phyloP scores from a whole-genome alignment of 2,888 invertebrate genomes.

The Heliconius sara region DNA sequence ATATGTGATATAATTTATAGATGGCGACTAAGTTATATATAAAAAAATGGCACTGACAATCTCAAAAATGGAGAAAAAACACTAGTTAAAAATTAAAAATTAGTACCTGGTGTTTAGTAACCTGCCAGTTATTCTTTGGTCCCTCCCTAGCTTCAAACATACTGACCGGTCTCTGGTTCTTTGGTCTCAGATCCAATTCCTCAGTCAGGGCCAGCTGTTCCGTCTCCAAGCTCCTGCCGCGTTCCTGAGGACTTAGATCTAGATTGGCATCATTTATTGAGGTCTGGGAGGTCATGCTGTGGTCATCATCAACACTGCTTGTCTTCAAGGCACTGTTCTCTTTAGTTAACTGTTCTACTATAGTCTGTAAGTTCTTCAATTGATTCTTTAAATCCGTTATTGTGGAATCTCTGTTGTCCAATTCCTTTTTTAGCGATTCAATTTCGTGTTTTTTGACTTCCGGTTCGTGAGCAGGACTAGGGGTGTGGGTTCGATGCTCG shows the following conservation, averaged over 20 bases:
- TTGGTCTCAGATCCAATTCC: constrained; percentile 78
- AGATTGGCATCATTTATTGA: constrained; percentile 68
- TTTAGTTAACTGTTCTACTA: constrained; percentile 89
- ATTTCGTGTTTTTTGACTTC: constrained; percentile 61
- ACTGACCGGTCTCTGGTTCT: constrained; percentile 90
- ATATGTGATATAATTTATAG: too few species aligned
- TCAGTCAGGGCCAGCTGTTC: constrained; percentile 72
- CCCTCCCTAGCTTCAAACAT: constrained; percentile 94
- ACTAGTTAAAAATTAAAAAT: constrained; percentile 69
- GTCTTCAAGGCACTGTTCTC: constrained; percentile 90
- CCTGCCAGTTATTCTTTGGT: constrained; percentile 84
- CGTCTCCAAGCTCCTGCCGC: constrained; percentile 76
- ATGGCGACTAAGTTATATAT: too few species aligned
- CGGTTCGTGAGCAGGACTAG: constrained; percentile 50
- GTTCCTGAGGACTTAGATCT: constrained; percentile 62
- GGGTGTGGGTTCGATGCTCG: constrained; percentile 55
- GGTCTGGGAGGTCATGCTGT: constrained; percentile 71
- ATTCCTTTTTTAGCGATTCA: constrained; percentile 78
- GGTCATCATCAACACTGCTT: constrained; percentile 75
- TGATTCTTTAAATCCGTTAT: constrained; percentile 87
- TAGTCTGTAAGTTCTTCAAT: constrained; percentile 85
- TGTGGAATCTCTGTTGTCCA: constrained; percentile 86
- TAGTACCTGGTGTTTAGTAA: constrained; percentile 85
- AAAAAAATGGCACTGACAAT: neutral
- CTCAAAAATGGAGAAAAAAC: constrained; percentile 38